Evolutionary conservation across 2,888 invertebrate species (phyloP).

Genomic region (Spisula solida): DNA sequence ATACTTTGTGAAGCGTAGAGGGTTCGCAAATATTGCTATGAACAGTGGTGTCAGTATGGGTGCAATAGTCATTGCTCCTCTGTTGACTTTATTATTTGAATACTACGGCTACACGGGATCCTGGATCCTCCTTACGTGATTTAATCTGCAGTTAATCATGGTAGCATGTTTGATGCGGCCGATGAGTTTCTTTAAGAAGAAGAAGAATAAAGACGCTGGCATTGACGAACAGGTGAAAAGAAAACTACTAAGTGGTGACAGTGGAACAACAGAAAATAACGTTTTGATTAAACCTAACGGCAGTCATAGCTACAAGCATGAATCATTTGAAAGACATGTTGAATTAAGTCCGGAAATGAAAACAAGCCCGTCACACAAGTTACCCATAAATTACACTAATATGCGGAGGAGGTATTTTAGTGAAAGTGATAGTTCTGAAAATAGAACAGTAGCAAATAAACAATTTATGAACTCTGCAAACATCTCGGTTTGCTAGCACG

Average conservation of each 20-base stretch:
- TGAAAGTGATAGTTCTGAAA: constrained; percentile 21
- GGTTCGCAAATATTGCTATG: constrained; percentile 55
- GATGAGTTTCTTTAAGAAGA: constrained; percentile 38
- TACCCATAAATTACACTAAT: background rate
- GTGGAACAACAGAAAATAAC: background rate
- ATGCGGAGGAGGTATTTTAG: constrained; percentile 34
- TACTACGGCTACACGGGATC: constrained; percentile 58
- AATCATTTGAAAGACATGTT: background rate
- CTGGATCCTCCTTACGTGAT: constrained; percentile 47
- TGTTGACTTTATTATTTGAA: constrained; percentile 56
- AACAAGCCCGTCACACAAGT: background rate
- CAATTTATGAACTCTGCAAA: constrained; percentile 41
- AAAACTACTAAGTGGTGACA: background rate
- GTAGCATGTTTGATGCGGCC: constrained; percentile 49
- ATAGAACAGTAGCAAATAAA: background rate
- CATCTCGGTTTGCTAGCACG: constrained; percentile 52
- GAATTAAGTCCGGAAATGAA: background rate
- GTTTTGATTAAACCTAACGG: background rate
- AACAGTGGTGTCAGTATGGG: constrained; percentile 50
- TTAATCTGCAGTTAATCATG: constrained; percentile 43
- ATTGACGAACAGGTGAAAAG: background rate
- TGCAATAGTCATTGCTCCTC: constrained; percentile 51
- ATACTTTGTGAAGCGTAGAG: constrained; percentile 59
- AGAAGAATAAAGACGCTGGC: background rate
- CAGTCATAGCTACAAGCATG: background rate